These are phyloP conservation scores for Collichthys lucidus DNA, from an alignment of 2,113 vertebrate species.

Conservation along the genomic window DNA sequence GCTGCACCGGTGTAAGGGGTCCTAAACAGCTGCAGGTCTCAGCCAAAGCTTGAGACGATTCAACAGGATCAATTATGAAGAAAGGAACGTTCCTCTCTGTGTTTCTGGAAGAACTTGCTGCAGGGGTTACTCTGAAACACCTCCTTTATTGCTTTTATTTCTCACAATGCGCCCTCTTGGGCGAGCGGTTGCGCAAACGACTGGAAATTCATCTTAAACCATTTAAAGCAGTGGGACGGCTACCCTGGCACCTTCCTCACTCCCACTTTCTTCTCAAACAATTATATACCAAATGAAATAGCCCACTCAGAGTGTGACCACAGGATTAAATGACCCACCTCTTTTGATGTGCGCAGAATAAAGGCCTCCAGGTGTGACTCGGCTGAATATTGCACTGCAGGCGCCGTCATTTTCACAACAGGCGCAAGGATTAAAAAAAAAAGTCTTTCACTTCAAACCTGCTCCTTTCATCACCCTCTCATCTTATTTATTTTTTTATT, in stretches of 20 bases:
- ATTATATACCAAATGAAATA: conserved; percentile 48
- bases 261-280: conserved; percentile 32
- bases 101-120: neutral
- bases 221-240: conserved; percentile 64
- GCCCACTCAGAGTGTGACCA: conserved; percentile 12
- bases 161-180: conserved; percentile 38
- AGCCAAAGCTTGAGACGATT: conserved; percentile 3
- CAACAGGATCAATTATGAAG: conserved; percentile 7
- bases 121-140: conserved; percentile 17
- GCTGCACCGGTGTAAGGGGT: conserved; percentile 35
- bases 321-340: conserved; percentile 15
- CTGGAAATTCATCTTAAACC: conserved; percentile 63
- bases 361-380: conserved; percentile 18
- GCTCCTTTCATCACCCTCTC: neutral
- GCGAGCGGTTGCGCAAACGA: conserved; percentile 41
- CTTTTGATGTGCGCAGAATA: conserved; percentile 24
- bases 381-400: conserved; percentile 2
- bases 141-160: conserved; percentile 40
- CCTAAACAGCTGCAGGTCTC: neutral
- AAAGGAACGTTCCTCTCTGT: neutral
- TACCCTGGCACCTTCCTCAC: conserved; percentile 43
- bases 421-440: neutral
- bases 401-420: conserved; percentile 25
- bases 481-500: neutral
- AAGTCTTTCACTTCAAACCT: neutral